A percentile compares a stretch with the other conserved stretches of the same genome.
These are phyloP conservation scores for Carpatolechia fugitivella DNA, from an alignment of 2,888 invertebrate genomes.

Conservation along the genomic window DNA sequence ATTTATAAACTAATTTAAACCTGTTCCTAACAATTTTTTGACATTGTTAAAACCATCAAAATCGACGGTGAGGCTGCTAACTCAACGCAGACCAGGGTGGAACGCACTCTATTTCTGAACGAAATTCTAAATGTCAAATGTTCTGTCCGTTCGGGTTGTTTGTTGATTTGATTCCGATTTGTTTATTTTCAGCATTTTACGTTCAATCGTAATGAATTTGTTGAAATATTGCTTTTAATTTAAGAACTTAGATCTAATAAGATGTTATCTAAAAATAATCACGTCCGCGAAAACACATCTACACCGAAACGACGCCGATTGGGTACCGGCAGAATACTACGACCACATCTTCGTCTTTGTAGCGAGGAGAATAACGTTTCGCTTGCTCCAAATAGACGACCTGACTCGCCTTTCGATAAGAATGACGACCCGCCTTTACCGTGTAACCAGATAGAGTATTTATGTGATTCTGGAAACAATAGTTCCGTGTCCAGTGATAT, in stretches of 20 bases:
- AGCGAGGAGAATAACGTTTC: background rate
- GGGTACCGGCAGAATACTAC: conserved; percentile 43
- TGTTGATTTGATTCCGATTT: no score
- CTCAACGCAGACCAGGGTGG: no score
- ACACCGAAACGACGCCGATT: conserved; percentile 65
- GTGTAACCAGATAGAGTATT: conserved; percentile 67
- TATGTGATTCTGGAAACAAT: conserved; percentile 51
- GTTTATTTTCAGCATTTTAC: no score
- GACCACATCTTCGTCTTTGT: conserved; percentile 19
- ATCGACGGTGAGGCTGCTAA: no score
- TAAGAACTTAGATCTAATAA: background rate
- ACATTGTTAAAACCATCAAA: no score
- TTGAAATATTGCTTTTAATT: no score
- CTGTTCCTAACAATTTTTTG: no score
- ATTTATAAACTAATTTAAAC: no score
- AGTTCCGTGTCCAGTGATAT: conserved; percentile 42
- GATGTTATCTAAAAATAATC: conserved; percentile 33
- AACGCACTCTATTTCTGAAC: background rate
- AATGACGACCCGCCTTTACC: conserved; percentile 65
- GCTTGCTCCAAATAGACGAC: background rate
- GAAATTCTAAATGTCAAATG: no score
- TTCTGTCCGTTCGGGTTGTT: no score
- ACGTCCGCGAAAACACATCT: conserved; percentile 37
- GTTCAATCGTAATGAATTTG: no score
- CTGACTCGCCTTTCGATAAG: conserved; percentile 25